Base-by-base conservation (phyloP, 1,140 invertebrate species). In the Diabrotica virgifera region DNA sequence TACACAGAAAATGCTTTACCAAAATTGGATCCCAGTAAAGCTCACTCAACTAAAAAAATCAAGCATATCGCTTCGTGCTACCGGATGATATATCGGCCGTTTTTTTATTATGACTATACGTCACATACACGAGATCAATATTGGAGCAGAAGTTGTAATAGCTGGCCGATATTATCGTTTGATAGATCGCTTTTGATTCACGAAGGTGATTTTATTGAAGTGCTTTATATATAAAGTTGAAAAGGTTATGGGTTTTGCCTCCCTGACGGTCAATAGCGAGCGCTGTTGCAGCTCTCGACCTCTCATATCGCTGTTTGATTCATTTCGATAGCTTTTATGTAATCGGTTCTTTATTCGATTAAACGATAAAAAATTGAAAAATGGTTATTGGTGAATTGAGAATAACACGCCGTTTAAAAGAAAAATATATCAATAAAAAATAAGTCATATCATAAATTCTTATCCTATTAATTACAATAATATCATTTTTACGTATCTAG, bases 181-280 rank as follows among this genome's bases (percentile, higher is more conserved):
- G 74, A 75, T 75, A 70, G 71, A 75, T 75, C 66, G 74, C 59
- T 65, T 67, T 67, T 72, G 72, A 76, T 73, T 73, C 69, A 74
- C 65, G 69, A 67, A 75, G 72, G 74, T 76, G 74, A 74, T 74
- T 73, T 76, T 76, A 76, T 76, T 74, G 72, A 70, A 63, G 63
- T 66, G 62, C 65, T 74, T 74, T 74, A 71, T 70, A 68, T 70
- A 68, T 59, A 75, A 75, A 75, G 74, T 73, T 74, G 70, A 74
- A 75, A 75, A 72, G 74, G 72, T 73, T 69, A 65, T 64, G 67
- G 60, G 50, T 64, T 65, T 36, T 56, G 53, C 57, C 53, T 52
- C 58, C 56, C 35, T 58, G 63, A 55, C 65, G 71, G 71, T 73
- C 70, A 72, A 72, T 72, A 68, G 68, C 59, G 54, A 60, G 52